Evolutionary conservation across 2,888 invertebrate species (phyloP).

Genomic region (Coenonympha arcania): DNA sequence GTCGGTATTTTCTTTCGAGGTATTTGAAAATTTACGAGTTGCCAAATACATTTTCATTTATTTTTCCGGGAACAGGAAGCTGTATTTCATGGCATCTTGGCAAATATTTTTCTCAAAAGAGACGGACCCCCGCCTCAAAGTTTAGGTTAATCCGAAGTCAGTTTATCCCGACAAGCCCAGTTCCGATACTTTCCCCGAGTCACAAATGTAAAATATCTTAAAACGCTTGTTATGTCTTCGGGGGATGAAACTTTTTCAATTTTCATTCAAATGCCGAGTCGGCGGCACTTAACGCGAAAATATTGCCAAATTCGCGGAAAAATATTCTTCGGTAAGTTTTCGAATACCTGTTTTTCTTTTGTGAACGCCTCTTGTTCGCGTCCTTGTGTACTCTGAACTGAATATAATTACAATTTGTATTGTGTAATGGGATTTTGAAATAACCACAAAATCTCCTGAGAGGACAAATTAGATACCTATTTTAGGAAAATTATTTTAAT

Average conservation of each 20-base stretch:
- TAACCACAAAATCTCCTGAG: too few species aligned
- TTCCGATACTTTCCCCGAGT: slow-evolving; percentile 9
- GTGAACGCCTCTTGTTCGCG: slow-evolving; percentile 4
- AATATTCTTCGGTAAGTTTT: slow-evolving; percentile 33
- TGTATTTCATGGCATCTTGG: neutral
- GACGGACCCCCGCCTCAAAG: neutral
- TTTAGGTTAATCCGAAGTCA: slow-evolving; percentile 6
- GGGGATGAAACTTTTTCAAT: slow-evolving; percentile 62
- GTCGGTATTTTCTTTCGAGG: too few species aligned
- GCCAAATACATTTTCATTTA: too few species aligned
- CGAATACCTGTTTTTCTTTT: slow-evolving; percentile 21
- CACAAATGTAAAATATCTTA: slow-evolving; percentile 32
- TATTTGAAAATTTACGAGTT: too few species aligned
- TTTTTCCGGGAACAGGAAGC: too few species aligned
- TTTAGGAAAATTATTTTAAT: too few species aligned
- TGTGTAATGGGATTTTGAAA: neutral
- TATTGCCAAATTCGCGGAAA: slow-evolving; percentile 36
- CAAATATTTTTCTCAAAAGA: neutral
- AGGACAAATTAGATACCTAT: too few species aligned
- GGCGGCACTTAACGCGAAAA: slow-evolving; percentile 45
- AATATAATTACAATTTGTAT: neutral
- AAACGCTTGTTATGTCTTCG: slow-evolving; percentile 46
- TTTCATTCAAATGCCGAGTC: slow-evolving; percentile 53
- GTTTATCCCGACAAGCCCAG: slow-evolving; percentile 11
- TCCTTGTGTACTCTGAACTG: neutral